A percentile compares a stretch with the other conserved stretches of the same genome.
Conservation (phyloP, 2,888 invertebrate species). For the Heliconius erato region DNA sequence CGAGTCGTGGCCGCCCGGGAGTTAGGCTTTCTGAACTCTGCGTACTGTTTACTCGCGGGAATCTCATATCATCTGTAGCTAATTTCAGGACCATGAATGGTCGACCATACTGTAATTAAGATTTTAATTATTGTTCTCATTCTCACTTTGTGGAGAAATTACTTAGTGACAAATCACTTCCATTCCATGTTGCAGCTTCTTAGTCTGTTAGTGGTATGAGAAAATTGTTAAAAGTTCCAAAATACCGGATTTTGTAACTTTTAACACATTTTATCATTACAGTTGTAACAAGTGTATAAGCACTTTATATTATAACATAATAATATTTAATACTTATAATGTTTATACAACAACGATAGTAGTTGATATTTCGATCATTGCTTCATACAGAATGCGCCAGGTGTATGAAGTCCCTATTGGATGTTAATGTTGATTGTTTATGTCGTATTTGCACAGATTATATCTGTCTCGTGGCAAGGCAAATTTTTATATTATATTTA, state of each 20-base stretch:
- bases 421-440: slow-evolving; percentile 28
- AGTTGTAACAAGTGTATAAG: no score
- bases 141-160: neutral
- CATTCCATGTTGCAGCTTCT: neutral
- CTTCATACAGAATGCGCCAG: slow-evolving; percentile 35
- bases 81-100: no score
- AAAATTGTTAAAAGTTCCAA: no score
- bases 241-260: no score
- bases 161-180: neutral
- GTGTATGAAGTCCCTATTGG: slow-evolving; percentile 34
- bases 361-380: slow-evolving; percentile 30
- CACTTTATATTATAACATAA: no score
- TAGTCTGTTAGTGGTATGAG: no score
- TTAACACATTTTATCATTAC: no score
- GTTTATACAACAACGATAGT: neutral
- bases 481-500: neutral
- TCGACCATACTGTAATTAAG: no score
- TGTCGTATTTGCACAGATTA: neutral
- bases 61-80: no score
- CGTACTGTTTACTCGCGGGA: no score
- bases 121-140: neutral
- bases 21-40: no score
- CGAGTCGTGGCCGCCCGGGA: no score
- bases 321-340: neutral
- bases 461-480: neutral